phyloP scores from a whole-genome alignment of 2,113 vertebrate species.

The Ploceus nigricollis region DNA sequence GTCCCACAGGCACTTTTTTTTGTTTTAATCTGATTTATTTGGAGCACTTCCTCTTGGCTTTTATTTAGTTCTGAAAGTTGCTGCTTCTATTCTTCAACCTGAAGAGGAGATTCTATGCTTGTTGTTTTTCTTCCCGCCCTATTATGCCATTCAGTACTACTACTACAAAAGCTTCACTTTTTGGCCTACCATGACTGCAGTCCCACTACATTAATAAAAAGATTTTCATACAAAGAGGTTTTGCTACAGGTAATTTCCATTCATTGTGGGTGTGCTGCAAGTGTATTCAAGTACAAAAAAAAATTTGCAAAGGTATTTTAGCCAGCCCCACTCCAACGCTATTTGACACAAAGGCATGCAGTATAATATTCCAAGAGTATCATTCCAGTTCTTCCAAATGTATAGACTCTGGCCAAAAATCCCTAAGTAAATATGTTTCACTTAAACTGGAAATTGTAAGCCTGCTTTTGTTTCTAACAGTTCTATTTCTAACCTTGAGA shows the following conservation, averaged over 20 bases:
- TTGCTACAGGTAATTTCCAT: neutral
- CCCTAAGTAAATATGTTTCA: neutral
- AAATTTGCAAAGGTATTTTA: neutral
- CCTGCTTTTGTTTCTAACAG: neutral
- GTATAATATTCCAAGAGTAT: slow-evolving; percentile 31
- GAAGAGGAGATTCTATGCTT: neutral
- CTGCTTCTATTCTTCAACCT: neutral
- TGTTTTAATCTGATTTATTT: neutral
- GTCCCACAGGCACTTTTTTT: neutral
- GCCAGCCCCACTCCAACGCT: neutral
- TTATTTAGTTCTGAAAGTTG: neutral
- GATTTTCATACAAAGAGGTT: neutral
- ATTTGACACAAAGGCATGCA: slow-evolving; percentile 16
- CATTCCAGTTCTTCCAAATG: slow-evolving; percentile 24
- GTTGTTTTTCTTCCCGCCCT: neutral
- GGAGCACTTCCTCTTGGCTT: neutral
- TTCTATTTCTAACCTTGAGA: neutral
- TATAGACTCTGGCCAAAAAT: slow-evolving; percentile 16
- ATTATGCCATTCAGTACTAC: neutral
- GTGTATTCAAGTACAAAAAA: neutral
- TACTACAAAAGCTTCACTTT: neutral
- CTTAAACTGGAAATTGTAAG: slow-evolving; percentile 11
- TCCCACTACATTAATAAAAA: neutral
- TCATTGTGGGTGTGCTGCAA: neutral
- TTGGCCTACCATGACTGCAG: neutral